A percentile compares a stretch with the other conserved stretches of the same genome.
Conservation (phyloP, 2,113 vertebrate genomes). For the Crotalus tigris region DNA sequence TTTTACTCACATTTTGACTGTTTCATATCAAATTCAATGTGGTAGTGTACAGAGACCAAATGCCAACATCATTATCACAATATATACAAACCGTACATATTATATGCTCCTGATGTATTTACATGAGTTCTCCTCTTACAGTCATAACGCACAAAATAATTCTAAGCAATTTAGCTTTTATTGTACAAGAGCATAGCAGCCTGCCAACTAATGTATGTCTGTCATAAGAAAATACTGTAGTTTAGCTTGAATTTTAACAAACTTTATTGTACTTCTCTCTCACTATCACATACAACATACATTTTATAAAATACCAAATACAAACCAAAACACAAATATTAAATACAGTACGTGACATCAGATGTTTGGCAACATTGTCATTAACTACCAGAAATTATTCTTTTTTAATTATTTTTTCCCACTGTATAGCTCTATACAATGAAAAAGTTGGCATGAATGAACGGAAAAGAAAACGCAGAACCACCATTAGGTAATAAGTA, state of each 20-base stretch:
- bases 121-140: background rate
- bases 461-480: slow-evolving; percentile 92
- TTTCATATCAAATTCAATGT: background rate
- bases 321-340: background rate
- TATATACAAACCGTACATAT: background rate
- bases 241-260: background rate
- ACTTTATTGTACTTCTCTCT: background rate
- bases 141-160: background rate
- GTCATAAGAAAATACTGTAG: background rate
- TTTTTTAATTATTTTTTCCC: slow-evolving; percentile 11
- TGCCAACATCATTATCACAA: background rate
- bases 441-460: slow-evolving; percentile 95
- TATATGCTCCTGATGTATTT: background rate
- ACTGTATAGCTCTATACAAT: slow-evolving; percentile 84
- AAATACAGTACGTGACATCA: background rate
- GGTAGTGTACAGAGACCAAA: background rate
- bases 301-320: background rate
- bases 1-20: background rate
- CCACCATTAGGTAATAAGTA: slow-evolving; percentile 88
- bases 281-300: background rate
- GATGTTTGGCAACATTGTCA: background rate
- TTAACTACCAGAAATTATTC: background rate
- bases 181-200: background rate
- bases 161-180: background rate
- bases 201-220: background rate